Evolutionary conservation across 2,888 invertebrate genomes (phyloP).

Genomic region (Ormyrus nitidulus): DNA sequence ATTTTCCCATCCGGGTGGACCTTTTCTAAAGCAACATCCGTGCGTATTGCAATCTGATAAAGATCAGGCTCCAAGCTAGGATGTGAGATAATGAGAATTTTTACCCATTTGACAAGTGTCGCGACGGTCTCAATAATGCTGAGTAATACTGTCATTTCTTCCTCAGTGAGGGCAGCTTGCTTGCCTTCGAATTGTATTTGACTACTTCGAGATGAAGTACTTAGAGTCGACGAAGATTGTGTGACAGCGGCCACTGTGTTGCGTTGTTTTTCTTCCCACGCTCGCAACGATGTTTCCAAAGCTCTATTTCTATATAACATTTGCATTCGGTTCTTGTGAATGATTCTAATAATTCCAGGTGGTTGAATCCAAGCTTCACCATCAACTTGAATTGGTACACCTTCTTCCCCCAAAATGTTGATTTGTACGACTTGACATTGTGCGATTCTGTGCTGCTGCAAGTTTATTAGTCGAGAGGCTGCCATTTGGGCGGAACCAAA

Average conservation of each 20-base stretch:
- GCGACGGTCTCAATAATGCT: slow-evolving; percentile 90
- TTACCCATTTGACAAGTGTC: slow-evolving; percentile 90
- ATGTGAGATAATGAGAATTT: slow-evolving; percentile 82
- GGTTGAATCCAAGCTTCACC: slow-evolving; percentile 99
- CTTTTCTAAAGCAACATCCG: slow-evolving; percentile 82
- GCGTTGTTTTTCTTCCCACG: slow-evolving; percentile 91
- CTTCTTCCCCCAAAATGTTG: slow-evolving; percentile 93
- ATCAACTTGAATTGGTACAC: slow-evolving; percentile 96
- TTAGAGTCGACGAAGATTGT: slow-evolving; percentile 67
- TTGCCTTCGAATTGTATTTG: slow-evolving; percentile 75
- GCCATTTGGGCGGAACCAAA: slow-evolving; percentile 99
- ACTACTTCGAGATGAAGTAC: slow-evolving; percentile 61
- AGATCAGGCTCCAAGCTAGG: slow-evolving; percentile 84
- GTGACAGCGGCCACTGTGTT: slow-evolving; percentile 73
- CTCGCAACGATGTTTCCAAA: slow-evolving; percentile 91
- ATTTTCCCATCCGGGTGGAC: slow-evolving; percentile 90
- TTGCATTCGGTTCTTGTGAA: slow-evolving; percentile 97
- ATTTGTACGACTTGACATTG: slow-evolving; percentile 98
- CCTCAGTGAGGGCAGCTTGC: slow-evolving; percentile 78
- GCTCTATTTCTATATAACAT: slow-evolving; percentile 95
- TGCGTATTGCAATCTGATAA: slow-evolving; percentile 85
- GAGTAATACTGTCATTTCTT: slow-evolving; percentile 84
- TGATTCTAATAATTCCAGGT: slow-evolving; percentile 95
- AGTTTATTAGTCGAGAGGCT: slow-evolving; percentile 93
- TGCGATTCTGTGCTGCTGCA: slow-evolving; percentile 97